These are phyloP conservation scores for Natator depressus DNA, from an alignment of 2,113 vertebrate genomes.

Conservation along the genomic window DNA sequence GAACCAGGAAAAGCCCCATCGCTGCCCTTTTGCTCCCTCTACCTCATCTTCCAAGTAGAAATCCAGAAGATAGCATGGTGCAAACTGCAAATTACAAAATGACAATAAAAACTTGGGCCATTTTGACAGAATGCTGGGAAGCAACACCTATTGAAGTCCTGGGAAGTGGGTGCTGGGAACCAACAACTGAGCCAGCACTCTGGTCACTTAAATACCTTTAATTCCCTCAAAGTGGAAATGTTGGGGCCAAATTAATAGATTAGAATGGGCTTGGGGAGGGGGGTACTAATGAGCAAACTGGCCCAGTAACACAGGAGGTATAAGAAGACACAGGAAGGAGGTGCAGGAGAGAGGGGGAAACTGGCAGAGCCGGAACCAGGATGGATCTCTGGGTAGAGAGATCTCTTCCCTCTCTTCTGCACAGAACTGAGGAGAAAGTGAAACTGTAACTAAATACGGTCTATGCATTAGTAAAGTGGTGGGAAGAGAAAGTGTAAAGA, in stretches of 20 bases:
- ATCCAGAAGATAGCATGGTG: rapidly evolving
- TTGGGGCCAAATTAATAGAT: background rate
- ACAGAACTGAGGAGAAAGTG: background rate
- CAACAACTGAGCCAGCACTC: background rate
- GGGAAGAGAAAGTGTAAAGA: background rate
- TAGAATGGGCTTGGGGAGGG: background rate
- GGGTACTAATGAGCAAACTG: background rate
- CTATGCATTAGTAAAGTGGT: too few relatives aligned
- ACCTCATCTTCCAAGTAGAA: background rate
- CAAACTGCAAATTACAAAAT: background rate
- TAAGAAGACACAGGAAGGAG: background rate
- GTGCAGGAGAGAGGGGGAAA: background rate
- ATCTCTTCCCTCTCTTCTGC: background rate
- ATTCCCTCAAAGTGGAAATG: background rate
- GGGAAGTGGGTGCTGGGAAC: background rate
- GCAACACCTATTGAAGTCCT: background rate
- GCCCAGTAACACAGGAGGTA: background rate
- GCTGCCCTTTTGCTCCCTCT: rapidly evolving
- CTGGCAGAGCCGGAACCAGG: background rate
- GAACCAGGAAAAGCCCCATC: rapidly evolving
- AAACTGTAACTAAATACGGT: background rate
- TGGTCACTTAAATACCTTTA: background rate
- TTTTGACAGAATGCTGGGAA: background rate
- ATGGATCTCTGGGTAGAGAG: background rate
- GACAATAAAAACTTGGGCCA: background rate